Evolutionary conservation across 2,797 vertebrate genomes (phyloP), one percentile per base, ranked within the genome.

Genomic region (Liparis tanakae): DNA sequence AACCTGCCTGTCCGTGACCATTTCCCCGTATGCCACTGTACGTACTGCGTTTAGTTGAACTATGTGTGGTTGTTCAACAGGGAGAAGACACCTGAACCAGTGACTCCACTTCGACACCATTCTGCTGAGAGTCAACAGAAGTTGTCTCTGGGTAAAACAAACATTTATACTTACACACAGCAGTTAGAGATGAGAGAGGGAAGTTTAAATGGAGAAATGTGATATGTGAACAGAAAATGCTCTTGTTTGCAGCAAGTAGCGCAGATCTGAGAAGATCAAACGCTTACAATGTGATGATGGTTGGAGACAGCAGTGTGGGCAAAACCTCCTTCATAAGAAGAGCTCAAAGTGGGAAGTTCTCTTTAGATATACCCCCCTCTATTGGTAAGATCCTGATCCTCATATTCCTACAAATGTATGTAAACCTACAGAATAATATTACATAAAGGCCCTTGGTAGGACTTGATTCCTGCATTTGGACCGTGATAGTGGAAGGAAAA

Each of bases 301-400:
- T 99, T 3, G 98, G 98, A 82, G 94, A 96, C 81, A 95, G 97
- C 72, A 89, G 89, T 0, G 97, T 98, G 84, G 98, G 98, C 60
- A 99, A 99, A 85, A 97, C 97, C 0, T 96, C 97, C 0, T 99
- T 98, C 86, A 93, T 99, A 83, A 91, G 93, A 87, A 92, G 96
- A 48, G 77, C 96, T 70, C 93, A 95, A 0, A 89, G 89, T 1
- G 88, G 96, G 37, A 75, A 87, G 79, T 98, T 96, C 63, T 90
- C 82, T 70, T 72, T 83, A 0, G 92, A 95, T 48, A 69, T 94
- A 39, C 57, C 88, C 0, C 83, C 96, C 13, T 98, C 98, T 0
- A 77, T 98, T 82, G 97, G 98, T 99, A 93, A 91, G 93, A 72
- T 5, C 62, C 15, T 5, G 1, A 60, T 67, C 18, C 56, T 55